A percentile compares a stretch with the other conserved stretches of the same genome.
These are phyloP conservation scores for Homarus gammarus DNA, from an alignment of 2,888 invertebrate species.

Conservation along the genomic window DNA sequence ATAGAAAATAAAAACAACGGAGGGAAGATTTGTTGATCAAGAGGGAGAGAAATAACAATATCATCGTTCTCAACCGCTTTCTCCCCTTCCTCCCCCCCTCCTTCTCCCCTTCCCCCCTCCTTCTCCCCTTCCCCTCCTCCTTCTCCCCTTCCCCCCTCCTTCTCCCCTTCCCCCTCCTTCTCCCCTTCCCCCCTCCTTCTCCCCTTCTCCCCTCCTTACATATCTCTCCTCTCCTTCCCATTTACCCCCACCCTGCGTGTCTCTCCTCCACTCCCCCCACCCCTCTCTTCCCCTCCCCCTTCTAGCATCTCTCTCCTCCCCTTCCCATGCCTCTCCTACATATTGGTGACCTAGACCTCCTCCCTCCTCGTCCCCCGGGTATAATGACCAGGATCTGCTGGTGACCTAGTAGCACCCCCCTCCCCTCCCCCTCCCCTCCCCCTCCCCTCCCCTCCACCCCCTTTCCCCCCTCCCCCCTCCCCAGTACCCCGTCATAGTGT, in stretches of 20 bases:
- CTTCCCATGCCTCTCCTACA: background rate
- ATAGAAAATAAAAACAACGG: no score
- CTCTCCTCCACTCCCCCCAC: background rate
- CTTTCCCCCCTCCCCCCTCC: background rate
- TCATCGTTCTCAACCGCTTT: no score
- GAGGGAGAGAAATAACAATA: no score
- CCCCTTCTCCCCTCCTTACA: background rate
- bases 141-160: no score
- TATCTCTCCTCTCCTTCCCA: background rate
- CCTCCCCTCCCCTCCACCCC: background rate
- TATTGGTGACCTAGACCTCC: background rate
- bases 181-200: no score
- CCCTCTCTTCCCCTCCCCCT: background rate
- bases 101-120: no score
- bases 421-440: background rate
- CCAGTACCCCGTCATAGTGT: no score
- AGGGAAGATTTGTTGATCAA: no score
- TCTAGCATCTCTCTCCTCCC: background rate
- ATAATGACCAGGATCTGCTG: conserved; percentile 9
- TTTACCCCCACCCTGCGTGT: no score
- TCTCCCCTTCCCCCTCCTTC: no score
- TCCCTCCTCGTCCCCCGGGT: background rate
- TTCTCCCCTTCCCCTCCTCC: no score
- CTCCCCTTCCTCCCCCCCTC: no score
- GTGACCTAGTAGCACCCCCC: background rate